Conservation (phyloP, 1,140 invertebrate genomes). For the Hesperophylax magnus region DNA sequence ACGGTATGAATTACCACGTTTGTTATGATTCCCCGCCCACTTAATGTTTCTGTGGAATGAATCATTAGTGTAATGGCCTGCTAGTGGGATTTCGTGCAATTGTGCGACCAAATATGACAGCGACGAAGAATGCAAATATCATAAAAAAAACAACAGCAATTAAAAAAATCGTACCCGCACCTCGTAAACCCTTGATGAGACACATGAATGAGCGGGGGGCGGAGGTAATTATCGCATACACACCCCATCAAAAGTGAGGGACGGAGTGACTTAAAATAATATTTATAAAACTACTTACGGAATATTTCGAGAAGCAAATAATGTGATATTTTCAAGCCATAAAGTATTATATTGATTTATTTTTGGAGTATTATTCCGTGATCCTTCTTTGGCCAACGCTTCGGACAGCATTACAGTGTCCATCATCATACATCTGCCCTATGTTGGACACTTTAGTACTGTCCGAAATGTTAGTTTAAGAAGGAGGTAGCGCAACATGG, state of each 20-base stretch:
- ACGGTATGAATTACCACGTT: not conserved
- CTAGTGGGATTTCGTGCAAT: slow-evolving; percentile 54
- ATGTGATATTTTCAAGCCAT: no score
- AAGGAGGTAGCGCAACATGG: no score
- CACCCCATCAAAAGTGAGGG: slow-evolving; percentile 14
- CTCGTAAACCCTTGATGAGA: slow-evolving; percentile 58
- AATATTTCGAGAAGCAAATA: not conserved
- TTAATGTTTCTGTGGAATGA: slow-evolving; percentile 48
- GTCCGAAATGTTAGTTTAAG: no score
- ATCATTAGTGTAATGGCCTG: slow-evolving; percentile 56
- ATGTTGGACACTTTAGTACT: no score
- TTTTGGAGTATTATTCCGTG: no score
- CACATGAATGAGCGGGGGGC: slow-evolving; percentile 54
- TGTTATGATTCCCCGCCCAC: slow-evolving; percentile 32
- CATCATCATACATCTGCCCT: no score
- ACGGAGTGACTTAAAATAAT: not conserved
- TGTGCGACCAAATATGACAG: slow-evolving; percentile 54
- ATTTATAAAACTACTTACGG: not conserved
- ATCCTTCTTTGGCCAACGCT: no score
- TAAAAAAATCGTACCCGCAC: slow-evolving; percentile 58
- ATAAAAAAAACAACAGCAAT: slow-evolving; percentile 58
- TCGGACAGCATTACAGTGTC: no score
- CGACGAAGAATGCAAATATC: slow-evolving; percentile 56
- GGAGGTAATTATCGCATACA: slow-evolving; percentile 54
- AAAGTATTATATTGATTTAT: no score